A percentile compares a stretch with the other conserved stretches of the same genome.
phyloP scores from a whole-genome alignment of 1,140 invertebrate genomes.

The Chironomus striatipennis region DNA sequence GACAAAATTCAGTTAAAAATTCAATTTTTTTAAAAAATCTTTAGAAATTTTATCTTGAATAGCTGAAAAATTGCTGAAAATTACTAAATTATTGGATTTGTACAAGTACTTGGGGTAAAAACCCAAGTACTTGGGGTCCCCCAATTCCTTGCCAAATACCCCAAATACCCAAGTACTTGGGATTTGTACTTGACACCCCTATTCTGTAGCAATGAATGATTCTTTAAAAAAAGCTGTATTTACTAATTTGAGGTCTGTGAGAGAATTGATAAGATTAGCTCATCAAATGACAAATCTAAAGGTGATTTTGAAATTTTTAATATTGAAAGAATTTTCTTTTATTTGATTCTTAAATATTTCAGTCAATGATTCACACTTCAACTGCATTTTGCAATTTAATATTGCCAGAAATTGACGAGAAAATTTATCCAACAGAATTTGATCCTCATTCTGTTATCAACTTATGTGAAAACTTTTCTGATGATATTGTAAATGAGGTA shows the following conservation, averaged over 20 bases:
- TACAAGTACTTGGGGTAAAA: too few species aligned
- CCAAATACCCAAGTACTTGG: too few species aligned
- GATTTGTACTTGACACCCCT: too few species aligned
- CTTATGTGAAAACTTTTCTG: conserved; percentile 44
- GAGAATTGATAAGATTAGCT: conserved; percentile 51
- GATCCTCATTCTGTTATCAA: conserved; percentile 47
- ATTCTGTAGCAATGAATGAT: conserved; percentile 63
- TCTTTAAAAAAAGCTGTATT: conserved; percentile 52
- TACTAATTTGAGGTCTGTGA: conserved; percentile 60
- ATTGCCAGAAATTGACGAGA: conserved; percentile 47
- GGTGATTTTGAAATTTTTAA: conserved; percentile 35
- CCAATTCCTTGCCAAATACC: too few species aligned
- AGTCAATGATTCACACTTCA: conserved; percentile 56
- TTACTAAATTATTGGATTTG: too few species aligned
- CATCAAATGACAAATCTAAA: conserved; percentile 55
- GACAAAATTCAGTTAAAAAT: too few species aligned
- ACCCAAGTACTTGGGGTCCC: too few species aligned
- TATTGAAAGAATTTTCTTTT: too few species aligned
- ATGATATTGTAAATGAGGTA: conserved; percentile 43
- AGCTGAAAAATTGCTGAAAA: too few species aligned
- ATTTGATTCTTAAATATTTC: conserved; percentile 27
- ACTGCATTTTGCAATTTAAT: conserved; percentile 62
- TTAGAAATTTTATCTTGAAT: too few species aligned
- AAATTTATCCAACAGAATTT: conserved; percentile 59
- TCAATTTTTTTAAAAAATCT: too few species aligned